A percentile compares a stretch with the other conserved stretches of the same genome.
phyloP scores from a whole-genome alignment of 2,797 vertebrate species.

The Malurus splendens region DNA sequence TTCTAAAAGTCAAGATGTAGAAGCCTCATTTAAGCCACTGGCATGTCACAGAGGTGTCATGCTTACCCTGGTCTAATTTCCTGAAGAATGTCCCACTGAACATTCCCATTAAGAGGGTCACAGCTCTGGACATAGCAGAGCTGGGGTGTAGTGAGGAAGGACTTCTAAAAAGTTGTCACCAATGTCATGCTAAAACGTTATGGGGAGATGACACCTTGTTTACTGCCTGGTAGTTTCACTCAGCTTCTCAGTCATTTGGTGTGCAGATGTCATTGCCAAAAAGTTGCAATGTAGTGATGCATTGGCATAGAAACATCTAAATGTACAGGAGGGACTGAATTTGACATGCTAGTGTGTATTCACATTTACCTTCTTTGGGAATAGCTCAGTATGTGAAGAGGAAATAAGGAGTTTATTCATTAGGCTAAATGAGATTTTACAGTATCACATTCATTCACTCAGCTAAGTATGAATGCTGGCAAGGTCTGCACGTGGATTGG shows the following conservation, averaged over 20 bases:
- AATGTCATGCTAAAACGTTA: neutral
- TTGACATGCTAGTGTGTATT: neutral
- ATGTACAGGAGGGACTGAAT: neutral
- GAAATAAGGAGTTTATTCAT: neutral
- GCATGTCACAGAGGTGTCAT: neutral
- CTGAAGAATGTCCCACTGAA: neutral
- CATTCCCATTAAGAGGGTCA: fast-evolving
- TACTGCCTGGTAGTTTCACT: neutral
- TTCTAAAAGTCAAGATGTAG: neutral
- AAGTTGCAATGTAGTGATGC: neutral
- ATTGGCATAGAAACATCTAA: neutral
- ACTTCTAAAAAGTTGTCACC: neutral
- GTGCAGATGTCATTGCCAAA: neutral
- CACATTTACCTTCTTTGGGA: neutral
- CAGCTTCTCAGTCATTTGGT: neutral
- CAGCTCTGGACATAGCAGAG: neutral
- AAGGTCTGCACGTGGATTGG: neutral
- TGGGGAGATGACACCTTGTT: neutral
- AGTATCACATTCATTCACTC: neutral
- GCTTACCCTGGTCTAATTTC: neutral
- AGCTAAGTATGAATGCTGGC: neutral
- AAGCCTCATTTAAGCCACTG: neutral
- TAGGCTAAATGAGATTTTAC: neutral
- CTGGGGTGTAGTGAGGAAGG: fast-evolving
- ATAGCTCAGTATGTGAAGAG: neutral